Conservation (phyloP, 1,140 invertebrate genomes). For the Bathynomus jamesi region DNA sequence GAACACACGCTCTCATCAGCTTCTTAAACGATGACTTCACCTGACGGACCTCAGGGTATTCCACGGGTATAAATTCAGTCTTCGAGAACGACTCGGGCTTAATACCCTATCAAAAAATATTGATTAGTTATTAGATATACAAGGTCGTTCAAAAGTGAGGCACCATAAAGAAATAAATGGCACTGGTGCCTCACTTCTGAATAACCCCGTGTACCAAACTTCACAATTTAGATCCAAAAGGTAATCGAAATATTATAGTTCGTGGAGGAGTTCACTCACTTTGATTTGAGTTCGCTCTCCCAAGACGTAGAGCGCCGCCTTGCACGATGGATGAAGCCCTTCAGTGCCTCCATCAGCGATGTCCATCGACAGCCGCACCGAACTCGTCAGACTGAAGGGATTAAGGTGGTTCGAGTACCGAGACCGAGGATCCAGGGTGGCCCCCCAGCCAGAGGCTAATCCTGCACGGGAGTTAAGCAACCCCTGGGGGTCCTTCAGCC, state of each 20-base stretch:
- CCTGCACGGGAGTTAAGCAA: conserved; percentile 5
- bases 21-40: conserved; percentile 93
- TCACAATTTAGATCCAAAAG: too few species aligned
- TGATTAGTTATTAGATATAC: too few species aligned
- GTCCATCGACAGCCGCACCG: conserved; percentile 5
- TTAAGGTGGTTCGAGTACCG: conserved; percentile 8
- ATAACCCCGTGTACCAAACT: too few species aligned
- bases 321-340: conserved; percentile 53
- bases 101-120: conserved; percentile 58
- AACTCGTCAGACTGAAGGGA: not conserved
- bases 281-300: conserved; percentile 73
- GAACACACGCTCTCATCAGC: conserved; percentile 84
- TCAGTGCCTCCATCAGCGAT: conserved; percentile 16
- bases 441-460: not conserved
- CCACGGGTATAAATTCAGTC: conserved; percentile 87
- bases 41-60: conserved; percentile 84
- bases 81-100: conserved; percentile 61
- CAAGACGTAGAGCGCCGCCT: conserved; percentile 72
- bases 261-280: too few species aligned
- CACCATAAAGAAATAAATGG: too few species aligned
- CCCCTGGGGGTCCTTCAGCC: conserved; percentile 44
- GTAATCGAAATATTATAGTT: too few species aligned
- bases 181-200: too few species aligned
- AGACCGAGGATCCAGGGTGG: conserved; percentile 6
- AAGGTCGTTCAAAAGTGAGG: too few species aligned